Percentiles rank a stretch among this genome's conserved stretches.
Conservation (phyloP, 2,797 vertebrate species). For the Sebastes melanostomus region DNA sequence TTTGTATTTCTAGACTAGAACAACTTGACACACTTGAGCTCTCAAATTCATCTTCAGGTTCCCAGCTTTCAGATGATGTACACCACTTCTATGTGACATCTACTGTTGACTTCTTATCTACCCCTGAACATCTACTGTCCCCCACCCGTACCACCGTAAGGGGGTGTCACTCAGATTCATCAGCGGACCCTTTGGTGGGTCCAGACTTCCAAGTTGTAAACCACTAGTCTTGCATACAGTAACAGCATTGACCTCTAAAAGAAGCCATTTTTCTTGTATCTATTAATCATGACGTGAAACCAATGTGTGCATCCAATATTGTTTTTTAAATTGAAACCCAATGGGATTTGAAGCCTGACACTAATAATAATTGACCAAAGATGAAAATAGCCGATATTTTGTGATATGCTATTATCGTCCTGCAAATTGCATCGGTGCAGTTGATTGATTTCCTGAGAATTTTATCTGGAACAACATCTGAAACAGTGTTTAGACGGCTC, state of each 20-base stretch:
- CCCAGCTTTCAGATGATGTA: too few species aligned
- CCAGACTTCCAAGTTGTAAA: neutral
- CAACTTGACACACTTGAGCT: too few species aligned
- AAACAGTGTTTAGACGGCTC: slow-evolving; percentile 1
- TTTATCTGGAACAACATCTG: slow-evolving; percentile 10
- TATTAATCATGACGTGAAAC: neutral
- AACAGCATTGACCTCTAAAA: neutral
- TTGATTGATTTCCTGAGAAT: neutral
- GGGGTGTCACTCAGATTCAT: neutral
- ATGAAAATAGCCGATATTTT: neutral
- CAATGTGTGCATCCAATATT: neutral
- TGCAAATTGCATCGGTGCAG: neutral
- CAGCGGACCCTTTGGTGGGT: neutral
- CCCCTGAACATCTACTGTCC: too few species aligned
- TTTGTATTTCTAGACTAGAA: too few species aligned
- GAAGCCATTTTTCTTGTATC: neutral
- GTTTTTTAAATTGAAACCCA: neutral
- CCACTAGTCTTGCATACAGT: neutral
- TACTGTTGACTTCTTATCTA: too few species aligned
- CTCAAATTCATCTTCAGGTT: too few species aligned
- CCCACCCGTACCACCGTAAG: neutral
- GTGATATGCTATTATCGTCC: neutral
- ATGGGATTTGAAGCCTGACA: neutral
- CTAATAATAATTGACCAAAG: neutral
- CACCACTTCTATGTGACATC: too few species aligned